A percentile compares a stretch with the other conserved stretches of the same genome.
Conservation (phyloP, 2,888 invertebrate species). For the Standfussiana lucernea region DNA sequence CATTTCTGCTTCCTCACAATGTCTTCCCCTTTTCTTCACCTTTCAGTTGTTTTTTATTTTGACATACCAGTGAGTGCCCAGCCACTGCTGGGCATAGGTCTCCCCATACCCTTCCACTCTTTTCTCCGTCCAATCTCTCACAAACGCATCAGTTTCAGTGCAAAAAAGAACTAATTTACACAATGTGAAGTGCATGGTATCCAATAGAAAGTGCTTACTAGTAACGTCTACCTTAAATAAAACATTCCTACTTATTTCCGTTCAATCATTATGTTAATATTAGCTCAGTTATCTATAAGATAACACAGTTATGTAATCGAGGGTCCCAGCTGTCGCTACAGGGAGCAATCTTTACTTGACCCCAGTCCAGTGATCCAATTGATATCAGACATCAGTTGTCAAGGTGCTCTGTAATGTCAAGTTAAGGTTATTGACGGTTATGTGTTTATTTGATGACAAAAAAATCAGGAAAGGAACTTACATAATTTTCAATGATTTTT, state of each 20-base stretch:
- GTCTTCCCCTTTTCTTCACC: background rate
- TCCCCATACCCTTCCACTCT: background rate
- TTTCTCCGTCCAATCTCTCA: background rate
- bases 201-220: background rate
- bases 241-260: slow-evolving; percentile 20
- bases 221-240: background rate
- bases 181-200: background rate
- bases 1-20: background rate
- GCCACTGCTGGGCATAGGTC: background rate
- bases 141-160: background rate
- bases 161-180: background rate
- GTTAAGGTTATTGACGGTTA: slow-evolving; percentile 45
- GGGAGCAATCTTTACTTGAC: slow-evolving; percentile 21
- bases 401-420: slow-evolving; percentile 53
- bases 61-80: no score
- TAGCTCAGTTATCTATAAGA: slow-evolving; percentile 24
- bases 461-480: no score
- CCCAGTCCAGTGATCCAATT: slow-evolving; percentile 47
- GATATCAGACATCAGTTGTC: slow-evolving; percentile 38
- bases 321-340: slow-evolving; percentile 2
- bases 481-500: no score
- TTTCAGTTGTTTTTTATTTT: background rate
- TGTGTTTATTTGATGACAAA: slow-evolving; percentile 21
- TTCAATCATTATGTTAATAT: slow-evolving; percentile 13
- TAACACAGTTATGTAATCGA: slow-evolving; percentile 33